Conservation (phyloP, 2,113 vertebrate species). For the Kryptolebias marmoratus region DNA sequence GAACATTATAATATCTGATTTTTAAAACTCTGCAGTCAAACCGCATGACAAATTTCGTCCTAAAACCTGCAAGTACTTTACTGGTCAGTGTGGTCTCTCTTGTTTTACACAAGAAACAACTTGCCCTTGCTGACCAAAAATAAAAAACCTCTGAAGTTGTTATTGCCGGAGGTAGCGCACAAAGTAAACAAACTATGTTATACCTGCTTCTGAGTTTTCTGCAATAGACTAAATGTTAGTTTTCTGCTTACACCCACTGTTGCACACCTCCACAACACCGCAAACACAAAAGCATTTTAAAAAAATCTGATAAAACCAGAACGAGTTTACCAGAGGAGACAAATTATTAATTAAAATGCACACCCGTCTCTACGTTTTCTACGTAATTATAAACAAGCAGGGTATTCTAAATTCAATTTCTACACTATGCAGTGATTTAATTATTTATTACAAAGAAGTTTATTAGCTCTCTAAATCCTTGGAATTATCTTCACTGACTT, state of each 20-base stretch:
- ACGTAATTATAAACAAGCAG: constrained; percentile 9
- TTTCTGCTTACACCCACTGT: constrained; percentile 21
- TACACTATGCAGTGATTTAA: not conserved
- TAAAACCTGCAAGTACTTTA: not conserved
- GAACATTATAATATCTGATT: no score
- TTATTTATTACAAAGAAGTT: constrained; percentile 6
- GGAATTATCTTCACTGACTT: constrained; percentile 5
- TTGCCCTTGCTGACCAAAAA: constrained; percentile 9
- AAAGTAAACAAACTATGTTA: constrained; percentile 21
- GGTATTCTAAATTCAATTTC: constrained; percentile 7
- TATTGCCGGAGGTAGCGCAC: constrained; percentile 11
- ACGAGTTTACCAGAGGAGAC: not conserved
- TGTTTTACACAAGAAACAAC: not conserved
- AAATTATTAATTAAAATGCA: constrained; percentile 12
- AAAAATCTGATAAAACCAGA: constrained; percentile 1
- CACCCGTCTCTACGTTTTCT: not conserved
- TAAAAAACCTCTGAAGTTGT: not conserved
- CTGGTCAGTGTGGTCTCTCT: constrained; percentile 5
- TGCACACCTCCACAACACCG: constrained; percentile 10
- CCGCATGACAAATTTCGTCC: not conserved
- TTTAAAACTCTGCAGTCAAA: not conserved
- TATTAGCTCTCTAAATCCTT: constrained; percentile 27
- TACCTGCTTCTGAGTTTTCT: constrained; percentile 14
- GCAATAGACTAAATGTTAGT: constrained; percentile 7
- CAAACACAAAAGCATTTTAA: not conserved